These are phyloP conservation scores for Zaprionus capensis DNA, from an alignment of 1,140 invertebrate species.

Conservation along the genomic window DNA sequence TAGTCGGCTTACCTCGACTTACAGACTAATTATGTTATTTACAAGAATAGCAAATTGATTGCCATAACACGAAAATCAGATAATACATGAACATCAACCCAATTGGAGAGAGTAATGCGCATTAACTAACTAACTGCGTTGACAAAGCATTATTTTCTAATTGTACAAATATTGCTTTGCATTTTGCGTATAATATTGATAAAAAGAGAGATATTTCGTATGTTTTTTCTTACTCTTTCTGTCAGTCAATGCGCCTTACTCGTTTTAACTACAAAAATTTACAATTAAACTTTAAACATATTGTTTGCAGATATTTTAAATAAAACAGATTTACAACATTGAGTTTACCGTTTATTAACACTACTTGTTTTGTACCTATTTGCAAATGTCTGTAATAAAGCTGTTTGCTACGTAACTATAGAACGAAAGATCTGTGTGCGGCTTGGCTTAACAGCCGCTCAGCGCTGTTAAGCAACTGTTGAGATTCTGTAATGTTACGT, in stretches of 20 bases:
- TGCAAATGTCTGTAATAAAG: not conserved
- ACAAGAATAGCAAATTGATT: constrained; percentile 53
- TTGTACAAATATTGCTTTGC: constrained; percentile 9
- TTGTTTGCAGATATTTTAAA: constrained; percentile 3
- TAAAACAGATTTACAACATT: not conserved
- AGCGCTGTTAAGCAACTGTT: not conserved
- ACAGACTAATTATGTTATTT: constrained; percentile 66
- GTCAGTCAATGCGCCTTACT: constrained; percentile 64
- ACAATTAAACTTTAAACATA: not conserved
- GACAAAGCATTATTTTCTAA: constrained; percentile 11
- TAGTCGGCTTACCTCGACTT: constrained; percentile 55
- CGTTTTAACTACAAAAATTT: not conserved
- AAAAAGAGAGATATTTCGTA: not conserved
- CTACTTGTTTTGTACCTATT: not conserved
- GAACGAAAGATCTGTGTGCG: not conserved
- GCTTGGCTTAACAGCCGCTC: not conserved
- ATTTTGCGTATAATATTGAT: not conserved
- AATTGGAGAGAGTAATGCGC: constrained; percentile 39
- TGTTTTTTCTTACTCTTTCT: constrained; percentile 2
- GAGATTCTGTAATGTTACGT: not conserved
- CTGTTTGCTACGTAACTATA: not conserved
- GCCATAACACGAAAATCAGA: constrained; percentile 78
- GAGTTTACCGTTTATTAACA: no score
- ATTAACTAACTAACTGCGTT: constrained; percentile 44
- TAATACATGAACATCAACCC: constrained; percentile 76